These are phyloP conservation scores for Neofelis nebulosa DNA, from an alignment of 2,113 vertebrate species.

Conservation along the genomic window DNA sequence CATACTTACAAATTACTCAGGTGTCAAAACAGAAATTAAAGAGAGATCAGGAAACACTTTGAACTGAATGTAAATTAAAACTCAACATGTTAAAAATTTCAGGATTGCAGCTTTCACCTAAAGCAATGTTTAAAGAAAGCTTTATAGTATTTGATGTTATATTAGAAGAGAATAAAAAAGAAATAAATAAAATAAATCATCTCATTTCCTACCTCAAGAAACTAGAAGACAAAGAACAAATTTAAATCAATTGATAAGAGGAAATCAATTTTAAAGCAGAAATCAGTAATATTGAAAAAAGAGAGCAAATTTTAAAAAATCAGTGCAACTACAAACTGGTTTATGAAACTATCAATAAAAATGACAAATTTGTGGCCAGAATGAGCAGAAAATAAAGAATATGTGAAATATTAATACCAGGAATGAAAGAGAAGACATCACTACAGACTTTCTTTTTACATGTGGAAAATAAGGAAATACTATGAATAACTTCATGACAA, in stretches of 20 bases:
- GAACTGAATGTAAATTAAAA: not conserved
- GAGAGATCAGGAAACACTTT: not conserved
- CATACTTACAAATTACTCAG: not conserved
- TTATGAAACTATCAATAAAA: not conserved
- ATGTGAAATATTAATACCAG: not conserved
- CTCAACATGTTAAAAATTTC: not conserved
- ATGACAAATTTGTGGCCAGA: not conserved
- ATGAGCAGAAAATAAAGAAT: not conserved
- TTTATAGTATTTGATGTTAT: not conserved
- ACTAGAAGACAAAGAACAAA: not conserved
- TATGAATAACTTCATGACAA: not conserved
- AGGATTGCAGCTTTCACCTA: not conserved
- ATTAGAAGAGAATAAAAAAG: not conserved
- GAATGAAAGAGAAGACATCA: not conserved
- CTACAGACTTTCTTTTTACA: not conserved
- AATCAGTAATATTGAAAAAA: not conserved
- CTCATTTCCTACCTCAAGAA: not conserved
- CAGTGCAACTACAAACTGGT: not conserved
- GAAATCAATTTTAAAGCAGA: not conserved
- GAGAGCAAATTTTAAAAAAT: not conserved
- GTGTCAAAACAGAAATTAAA: not conserved
- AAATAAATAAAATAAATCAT: not conserved
- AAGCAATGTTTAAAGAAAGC: not conserved
- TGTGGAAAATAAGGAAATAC: not conserved
- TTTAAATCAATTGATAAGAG: not conserved